Base-by-base conservation (phyloP, 2,797 vertebrate genomes). In the Anguilla pacifica region DNA sequence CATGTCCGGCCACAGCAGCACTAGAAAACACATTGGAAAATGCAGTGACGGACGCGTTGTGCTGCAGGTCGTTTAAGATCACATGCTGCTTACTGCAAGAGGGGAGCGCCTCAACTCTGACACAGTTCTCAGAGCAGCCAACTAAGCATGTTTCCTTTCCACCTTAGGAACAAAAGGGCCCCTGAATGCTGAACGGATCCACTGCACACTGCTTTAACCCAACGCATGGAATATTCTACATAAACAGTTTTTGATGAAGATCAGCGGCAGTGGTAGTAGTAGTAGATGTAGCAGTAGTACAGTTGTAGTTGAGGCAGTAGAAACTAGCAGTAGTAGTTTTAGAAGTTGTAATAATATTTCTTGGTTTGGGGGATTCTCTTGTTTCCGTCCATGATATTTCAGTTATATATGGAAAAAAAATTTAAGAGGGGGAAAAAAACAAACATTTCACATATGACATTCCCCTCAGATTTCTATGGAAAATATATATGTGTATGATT, bases 391-490 rank as follows among this genome's bases (percentile, higher is more conserved):
- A 89, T 90, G 88, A 89, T 51, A 93, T 94, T 93, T 86, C 93
- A 92, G 91, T 93, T 92, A 91, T 91, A 92, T 92, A 95, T 94
- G 95, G 94, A 95, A 96, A 96, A 92, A 92, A 82, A 90, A 91
- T 91, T 89, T 28, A 28, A 85, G 46, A 11, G 84, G 64, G 86
- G 82, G 88, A 89, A 92, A 53, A 53, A 70, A 61, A 59, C 2
- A 10, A 89, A 88, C 57, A 77, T 89, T 91, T 88, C 86, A 85
- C 83, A 70, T 19, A 84, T 85, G 89, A 72, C 88, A 83, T 57
- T 89, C 90, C 88, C 92, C 89, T 90, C 89, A 92, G 90, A 92
- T 91, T 90, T 92, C 85, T 87, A 89, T 89, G 96, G 95, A 96
- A 96, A 96, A 95, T 91, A 92, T 92, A 91, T 64, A 90, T 93